Evolutionary conservation across 2,888 invertebrate species (phyloP), one percentile per base, ranked within the genome.

Genomic region (Agonum fuliginosum): DNA sequence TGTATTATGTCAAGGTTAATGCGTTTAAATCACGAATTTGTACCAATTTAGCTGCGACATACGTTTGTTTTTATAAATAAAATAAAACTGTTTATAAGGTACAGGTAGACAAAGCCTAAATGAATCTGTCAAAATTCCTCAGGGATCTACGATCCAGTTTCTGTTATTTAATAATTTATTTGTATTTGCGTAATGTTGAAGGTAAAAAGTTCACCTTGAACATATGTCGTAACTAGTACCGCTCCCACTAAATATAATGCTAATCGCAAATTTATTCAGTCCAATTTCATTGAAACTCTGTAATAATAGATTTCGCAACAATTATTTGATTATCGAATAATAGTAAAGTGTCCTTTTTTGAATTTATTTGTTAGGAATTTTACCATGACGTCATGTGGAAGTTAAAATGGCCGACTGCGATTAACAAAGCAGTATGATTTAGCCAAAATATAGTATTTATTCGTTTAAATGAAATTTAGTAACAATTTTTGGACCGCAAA

Each of bases 391-490:
- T 71, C 71, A 71, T 51, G 12, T 41, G 17, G 27, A 17, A 41
- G 20, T 73, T 37, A 62, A 73, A 58, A 73, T 73, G 73, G 73
- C 73, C 20, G 73, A 14, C 46, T 14, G 19, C 14, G 34, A 24
- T 54, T 73, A 58, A 20, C 58, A 24, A 43, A 41, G 19, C n/a
- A 34, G 20, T 58, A 12, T 73, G 12, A 34, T 73, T 73, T 73
- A 34, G 73, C 73, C 37, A 41, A 54, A 20, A 27, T 30, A 54
- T 54, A 58, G 58, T n/a, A n/a, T 62, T 73, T 62, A 20, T 72
- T 54, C 24, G 20, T 54, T 73, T 73, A 58, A 54, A 73, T 73
- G 58, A 58, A 73, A 73, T 41, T 73, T 58, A 20, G 34, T 54
- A 58, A 30, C 6, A 48, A 6, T 48, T 46, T 17, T 14, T 10